Evolutionary conservation across 2,113 vertebrate genomes (phyloP), one percentile per base, ranked within the genome.

Genomic region (Condylura cristata): DNA sequence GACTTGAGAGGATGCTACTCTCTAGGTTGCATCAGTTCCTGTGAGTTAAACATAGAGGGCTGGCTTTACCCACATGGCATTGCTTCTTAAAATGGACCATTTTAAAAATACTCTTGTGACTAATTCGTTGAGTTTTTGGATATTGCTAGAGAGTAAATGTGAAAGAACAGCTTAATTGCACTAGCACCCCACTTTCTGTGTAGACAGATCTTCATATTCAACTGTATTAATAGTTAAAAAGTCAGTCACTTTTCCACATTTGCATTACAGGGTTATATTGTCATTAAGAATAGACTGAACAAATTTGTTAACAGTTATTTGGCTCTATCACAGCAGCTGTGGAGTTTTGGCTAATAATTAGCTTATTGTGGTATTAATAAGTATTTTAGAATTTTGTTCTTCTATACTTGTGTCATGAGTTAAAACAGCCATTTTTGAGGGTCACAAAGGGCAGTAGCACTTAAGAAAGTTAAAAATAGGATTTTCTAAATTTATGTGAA

Each of bases 361-460:
- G 39, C 86, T n/a, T 75, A 85, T 79, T 72, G 34, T 90, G 61
- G 6, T 56, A 6, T 56, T 56, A 56, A 56, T 56, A 56, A 56
- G 9, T 82, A 22, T 92, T 51, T 75, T 66, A 89, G 48, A 76
- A 68, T 82, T 44, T 34, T 63, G 11, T 70, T 91, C 14, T 58
- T 74, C 63, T 85, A 65, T 65, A 68, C 20, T 60, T 86, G 34
- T 75, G 53, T 91, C 60, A 56, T 61, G 32, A 83, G 65, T 89
- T 84, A 92, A 91, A 96, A 70, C 30, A 46, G 65, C 93, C 72
- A 56, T 81, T 89, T 96, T 78, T 92, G n/a, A 89, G 60, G 61
- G 89, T 75, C 74, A 86, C 22, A 90, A 94, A 91, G 39, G 74
- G 51, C 86, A n/a, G 39, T 79, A 79, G 46, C 60, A 63, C n/a